A percentile compares a stretch with the other conserved stretches of the same genome.
Evolutionary conservation across 2,888 invertebrate genomes (phyloP).

Genomic region (Polymixis lichenea): DNA sequence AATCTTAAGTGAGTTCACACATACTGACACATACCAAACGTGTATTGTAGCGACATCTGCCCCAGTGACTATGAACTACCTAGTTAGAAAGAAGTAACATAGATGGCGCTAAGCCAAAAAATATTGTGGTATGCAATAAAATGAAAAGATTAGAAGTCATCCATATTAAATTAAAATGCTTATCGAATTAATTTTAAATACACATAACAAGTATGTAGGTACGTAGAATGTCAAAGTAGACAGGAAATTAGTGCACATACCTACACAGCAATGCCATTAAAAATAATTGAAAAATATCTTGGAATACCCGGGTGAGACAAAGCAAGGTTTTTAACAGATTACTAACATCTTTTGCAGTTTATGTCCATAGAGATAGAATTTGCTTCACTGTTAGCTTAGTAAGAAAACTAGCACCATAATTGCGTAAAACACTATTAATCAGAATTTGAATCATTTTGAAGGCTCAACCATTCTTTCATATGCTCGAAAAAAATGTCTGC

Average conservation of each 20-base stretch:
- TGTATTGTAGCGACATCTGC: constrained; percentile 28
- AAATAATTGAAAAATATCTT: neutral
- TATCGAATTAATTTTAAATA: neutral
- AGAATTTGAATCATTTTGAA: too few relatives aligned
- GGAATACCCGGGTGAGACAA: neutral
- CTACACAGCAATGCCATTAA: neutral
- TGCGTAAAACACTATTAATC: too few relatives aligned
- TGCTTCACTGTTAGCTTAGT: too few relatives aligned
- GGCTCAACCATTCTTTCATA: too few relatives aligned
- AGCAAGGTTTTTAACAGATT: neutral
- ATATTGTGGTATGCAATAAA: neutral
- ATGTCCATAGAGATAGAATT: neutral
- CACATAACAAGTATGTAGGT: neutral
- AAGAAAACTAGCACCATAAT: too few relatives aligned
- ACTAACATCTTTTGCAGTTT: neutral
- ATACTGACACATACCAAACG: neutral
- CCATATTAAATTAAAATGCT: neutral
- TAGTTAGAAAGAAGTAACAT: neutral
- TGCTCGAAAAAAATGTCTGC: too few relatives aligned
- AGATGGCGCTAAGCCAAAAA: constrained; percentile 12
- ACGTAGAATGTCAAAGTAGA: neutral
- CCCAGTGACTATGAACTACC: neutral
- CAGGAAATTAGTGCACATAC: neutral
- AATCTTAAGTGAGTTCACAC: neutral
- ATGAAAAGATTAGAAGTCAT: neutral